A percentile compares a stretch with the other conserved stretches of the same genome.
These are phyloP conservation scores for Synaphobranchus kaupii DNA, from an alignment of 2,797 vertebrate species.

Conservation along the genomic window DNA sequence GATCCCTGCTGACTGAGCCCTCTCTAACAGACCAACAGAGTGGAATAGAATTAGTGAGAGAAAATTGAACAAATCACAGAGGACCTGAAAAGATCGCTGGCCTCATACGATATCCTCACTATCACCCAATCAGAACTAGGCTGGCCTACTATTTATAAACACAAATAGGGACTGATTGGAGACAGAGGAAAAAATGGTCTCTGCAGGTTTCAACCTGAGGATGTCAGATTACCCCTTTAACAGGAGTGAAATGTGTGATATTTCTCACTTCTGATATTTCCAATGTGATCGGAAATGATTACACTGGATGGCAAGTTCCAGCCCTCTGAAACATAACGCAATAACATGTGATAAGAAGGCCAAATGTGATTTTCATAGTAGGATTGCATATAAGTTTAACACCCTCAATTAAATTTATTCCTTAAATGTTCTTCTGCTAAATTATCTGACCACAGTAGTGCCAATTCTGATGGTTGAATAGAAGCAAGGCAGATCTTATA, in stretches of 20 bases:
- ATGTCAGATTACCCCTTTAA: neutral
- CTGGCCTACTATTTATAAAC: neutral
- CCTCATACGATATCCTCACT: neutral
- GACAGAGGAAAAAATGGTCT: neutral
- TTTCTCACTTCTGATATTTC: neutral
- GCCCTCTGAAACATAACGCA: conserved; percentile 6
- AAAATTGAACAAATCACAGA: neutral
- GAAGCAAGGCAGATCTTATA: conserved; percentile 3
- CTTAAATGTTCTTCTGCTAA: neutral
- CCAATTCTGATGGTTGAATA: neutral
- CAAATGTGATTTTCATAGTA: conserved; percentile 1
- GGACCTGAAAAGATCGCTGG: neutral
- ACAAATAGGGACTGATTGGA: neutral
- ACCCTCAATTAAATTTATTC: neutral
- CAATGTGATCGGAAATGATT: neutral
- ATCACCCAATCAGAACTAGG: neutral
- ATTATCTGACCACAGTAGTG: neutral
- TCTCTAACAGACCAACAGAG: too few species aligned
- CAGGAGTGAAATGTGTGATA: neutral
- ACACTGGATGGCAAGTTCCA: neutral
- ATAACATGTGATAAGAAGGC: neutral
- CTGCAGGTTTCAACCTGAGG: neutral
- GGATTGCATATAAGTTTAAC: neutral
- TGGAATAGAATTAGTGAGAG: neutral
- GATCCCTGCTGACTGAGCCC: too few species aligned